These are phyloP conservation scores for Pseudachorutes palmiensis DNA, from an alignment of 1,140 invertebrate species.

Conservation along the genomic window DNA sequence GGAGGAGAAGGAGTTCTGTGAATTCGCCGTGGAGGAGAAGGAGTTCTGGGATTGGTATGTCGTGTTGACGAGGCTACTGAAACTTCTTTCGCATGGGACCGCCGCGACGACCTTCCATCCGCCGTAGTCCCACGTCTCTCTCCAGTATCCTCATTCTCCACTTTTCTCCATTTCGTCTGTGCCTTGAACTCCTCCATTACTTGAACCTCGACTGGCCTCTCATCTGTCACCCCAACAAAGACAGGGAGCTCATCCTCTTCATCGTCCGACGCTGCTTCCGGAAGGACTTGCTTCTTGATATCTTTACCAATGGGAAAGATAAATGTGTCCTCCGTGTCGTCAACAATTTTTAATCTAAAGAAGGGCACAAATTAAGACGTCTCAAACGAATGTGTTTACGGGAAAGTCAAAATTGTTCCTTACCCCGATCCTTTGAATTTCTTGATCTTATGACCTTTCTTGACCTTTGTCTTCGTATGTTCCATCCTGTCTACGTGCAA, in stretches of 20 bases:
- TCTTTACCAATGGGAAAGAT: slow-evolving; percentile 54
- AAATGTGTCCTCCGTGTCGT: slow-evolving; percentile 72
- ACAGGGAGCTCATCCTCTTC: slow-evolving; percentile 78
- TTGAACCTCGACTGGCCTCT: slow-evolving; percentile 61
- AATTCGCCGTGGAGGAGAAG: neutral
- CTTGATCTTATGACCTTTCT: slow-evolving; percentile 20
- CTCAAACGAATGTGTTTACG: slow-evolving; percentile 20
- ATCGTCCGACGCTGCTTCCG: slow-evolving; percentile 79
- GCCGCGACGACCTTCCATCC: too few species aligned
- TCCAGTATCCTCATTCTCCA: slow-evolving; percentile 45
- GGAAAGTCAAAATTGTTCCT: slow-evolving; percentile 26
- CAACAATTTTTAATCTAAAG: slow-evolving; percentile 76
- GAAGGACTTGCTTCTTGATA: slow-evolving; percentile 57
- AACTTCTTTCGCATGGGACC: too few species aligned
- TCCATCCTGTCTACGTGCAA: too few species aligned
- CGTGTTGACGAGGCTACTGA: too few species aligned
- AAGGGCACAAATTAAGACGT: slow-evolving; percentile 26
- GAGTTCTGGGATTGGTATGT: slow-evolving; percentile 32
- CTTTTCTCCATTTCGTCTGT: slow-evolving; percentile 62
- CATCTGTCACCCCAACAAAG: slow-evolving; percentile 82
- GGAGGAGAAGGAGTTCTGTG: slow-evolving; percentile 16
- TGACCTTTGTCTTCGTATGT: too few species aligned
- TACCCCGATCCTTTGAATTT: slow-evolving; percentile 40
- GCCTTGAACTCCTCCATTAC: slow-evolving; percentile 55
- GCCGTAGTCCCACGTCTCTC: too few species aligned